Evolutionary conservation across 2,113 vertebrate species (phyloP).

Genomic region (Bubo blakistoni): DNA sequence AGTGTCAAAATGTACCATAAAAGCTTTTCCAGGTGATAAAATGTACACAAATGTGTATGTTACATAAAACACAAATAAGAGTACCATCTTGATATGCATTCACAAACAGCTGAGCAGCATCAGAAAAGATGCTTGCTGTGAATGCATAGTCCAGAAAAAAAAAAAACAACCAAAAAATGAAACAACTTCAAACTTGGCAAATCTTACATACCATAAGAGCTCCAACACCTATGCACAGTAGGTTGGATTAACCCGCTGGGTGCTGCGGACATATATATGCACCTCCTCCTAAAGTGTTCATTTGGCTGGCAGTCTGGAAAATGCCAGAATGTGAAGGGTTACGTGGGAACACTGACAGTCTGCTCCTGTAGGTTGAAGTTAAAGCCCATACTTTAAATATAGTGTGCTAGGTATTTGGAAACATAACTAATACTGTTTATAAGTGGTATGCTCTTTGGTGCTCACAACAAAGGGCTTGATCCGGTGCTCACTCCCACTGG

Average conservation of each 20-base stretch:
- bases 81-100: not conserved
- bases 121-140: conserved; percentile 12
- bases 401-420: not conserved
- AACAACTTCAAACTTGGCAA: conserved; percentile 57
- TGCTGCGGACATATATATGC: conserved; percentile 65
- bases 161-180: not conserved
- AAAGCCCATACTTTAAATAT: not conserved
- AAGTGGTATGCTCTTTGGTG: not conserved
- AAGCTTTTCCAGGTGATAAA: not conserved
- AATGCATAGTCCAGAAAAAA: conserved; percentile 40
- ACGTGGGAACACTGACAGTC: conserved; percentile 55
- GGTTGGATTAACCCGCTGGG: conserved; percentile 69
- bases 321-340: conserved; percentile 73
- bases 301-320: conserved; percentile 75
- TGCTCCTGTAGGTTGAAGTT: conserved; percentile 43
- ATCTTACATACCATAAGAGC: conserved; percentile 73
- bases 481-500: not conserved
- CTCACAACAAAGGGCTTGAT: not conserved
- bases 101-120: conserved; percentile 1
- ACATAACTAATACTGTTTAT: not conserved
- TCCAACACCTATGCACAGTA: conserved; percentile 72
- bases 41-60: not conserved
- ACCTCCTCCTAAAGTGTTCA: conserved; percentile 72
- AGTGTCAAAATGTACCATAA: not conserved
- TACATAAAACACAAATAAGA: conserved; percentile 26